These are phyloP conservation scores for Drosophila pectinifera DNA, from an alignment of 1,140 invertebrate species.

Conservation along the genomic window DNA sequence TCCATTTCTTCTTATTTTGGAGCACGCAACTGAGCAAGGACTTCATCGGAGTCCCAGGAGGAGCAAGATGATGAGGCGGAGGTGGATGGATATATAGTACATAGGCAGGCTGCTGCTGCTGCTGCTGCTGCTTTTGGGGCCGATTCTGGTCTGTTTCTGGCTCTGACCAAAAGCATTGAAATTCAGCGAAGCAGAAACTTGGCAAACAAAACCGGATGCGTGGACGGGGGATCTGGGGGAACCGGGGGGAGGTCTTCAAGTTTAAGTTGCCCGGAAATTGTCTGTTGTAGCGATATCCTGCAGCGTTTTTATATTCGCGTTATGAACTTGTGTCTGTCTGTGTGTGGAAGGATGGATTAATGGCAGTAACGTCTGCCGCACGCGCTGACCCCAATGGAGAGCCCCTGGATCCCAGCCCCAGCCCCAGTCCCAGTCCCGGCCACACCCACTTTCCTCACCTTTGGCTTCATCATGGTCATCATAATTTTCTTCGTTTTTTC, in stretches of 20 bases:
- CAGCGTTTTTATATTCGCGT: conserved; percentile 82
- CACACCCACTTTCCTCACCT: conserved; percentile 38
- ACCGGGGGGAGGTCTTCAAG: conserved; percentile 60
- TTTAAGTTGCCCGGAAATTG: conserved; percentile 83
- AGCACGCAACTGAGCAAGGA: conserved; percentile 30
- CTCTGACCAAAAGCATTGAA: conserved; percentile 64
- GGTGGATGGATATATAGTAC: conserved; percentile 18
- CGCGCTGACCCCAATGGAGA: conserved; percentile 50
- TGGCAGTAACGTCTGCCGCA: conserved; percentile 71
- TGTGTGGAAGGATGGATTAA: conserved; percentile 75
- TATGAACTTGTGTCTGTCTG: conserved; percentile 65
- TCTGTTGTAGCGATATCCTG: conserved; percentile 84
- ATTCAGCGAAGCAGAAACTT: conserved; percentile 75
- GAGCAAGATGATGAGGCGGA: conserved; percentile 18
- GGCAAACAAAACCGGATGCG: conserved; percentile 75
- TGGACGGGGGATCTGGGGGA: conserved; percentile 34
- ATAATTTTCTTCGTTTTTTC: conserved; percentile 40
- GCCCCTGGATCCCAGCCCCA: conserved; percentile 1
- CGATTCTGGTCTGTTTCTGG: conserved; percentile 37
- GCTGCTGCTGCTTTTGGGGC: conserved; percentile 11
- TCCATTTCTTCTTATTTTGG: conserved; percentile 20
- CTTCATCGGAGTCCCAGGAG: conserved; percentile 33
- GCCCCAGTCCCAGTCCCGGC: conserved; percentile 3
- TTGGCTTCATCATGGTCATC: conserved; percentile 44
- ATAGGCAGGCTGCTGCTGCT: conserved; percentile 21